Evolutionary conservation across 2,797 vertebrate species (phyloP).

Genomic region (Alauda arvensis): DNA sequence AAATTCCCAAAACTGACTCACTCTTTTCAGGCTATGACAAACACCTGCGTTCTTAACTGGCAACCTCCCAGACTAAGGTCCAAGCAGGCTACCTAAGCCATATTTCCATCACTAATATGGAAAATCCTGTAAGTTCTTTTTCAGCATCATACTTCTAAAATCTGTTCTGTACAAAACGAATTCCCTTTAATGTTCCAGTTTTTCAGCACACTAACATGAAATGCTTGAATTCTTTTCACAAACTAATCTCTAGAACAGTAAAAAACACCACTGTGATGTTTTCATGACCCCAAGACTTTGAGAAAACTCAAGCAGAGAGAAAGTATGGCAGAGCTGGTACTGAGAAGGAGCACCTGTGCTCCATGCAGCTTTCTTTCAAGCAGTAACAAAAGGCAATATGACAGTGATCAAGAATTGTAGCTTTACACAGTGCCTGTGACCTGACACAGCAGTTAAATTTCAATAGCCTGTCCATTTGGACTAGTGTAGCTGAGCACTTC

Average conservation of each 20-base stretch:
- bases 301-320: not conserved
- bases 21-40: not conserved
- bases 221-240: not conserved
- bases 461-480: not conserved
- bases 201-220: not conserved
- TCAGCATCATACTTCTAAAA: not conserved
- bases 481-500: not conserved
- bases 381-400: not conserved
- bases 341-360: not conserved
- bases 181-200: not conserved
- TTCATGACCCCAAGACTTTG: not conserved
- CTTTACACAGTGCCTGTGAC: not conserved
- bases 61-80: not conserved
- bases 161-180: not conserved
- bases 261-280: not conserved
- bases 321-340: not conserved
- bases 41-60: not conserved
- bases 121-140: not conserved
- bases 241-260: not conserved
- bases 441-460: not conserved
- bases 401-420: not conserved
- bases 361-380: not conserved
- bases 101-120: not conserved
- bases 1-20: not conserved
- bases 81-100: not conserved